These are phyloP conservation scores for Rallus crepitans DNA, from an alignment of 2,797 vertebrate genomes.

Conservation along the genomic window DNA sequence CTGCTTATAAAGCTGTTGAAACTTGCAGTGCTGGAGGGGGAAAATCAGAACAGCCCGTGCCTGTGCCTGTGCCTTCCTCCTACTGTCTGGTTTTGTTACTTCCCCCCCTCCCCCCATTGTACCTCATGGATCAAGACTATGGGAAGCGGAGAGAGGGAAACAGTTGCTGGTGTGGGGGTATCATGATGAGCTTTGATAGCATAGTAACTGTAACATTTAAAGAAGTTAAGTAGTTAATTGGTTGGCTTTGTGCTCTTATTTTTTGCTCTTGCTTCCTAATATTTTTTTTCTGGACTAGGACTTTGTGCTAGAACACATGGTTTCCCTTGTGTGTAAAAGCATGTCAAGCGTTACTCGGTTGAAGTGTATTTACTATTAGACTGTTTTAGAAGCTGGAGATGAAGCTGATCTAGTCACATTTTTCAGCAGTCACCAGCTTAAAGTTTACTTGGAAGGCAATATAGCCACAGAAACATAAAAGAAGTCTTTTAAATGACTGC, in stretches of 20 bases:
- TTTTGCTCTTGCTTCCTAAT: neutral
- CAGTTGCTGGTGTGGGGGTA: neutral
- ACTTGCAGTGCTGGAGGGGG: neutral
- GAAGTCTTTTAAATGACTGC: neutral
- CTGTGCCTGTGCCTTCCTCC: neutral
- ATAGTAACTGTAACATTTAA: neutral
- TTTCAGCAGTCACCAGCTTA: neutral
- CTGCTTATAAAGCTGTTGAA: neutral
- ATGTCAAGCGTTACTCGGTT: neutral
- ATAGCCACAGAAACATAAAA: neutral
- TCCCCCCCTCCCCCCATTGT: neutral
- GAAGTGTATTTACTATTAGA: neutral
- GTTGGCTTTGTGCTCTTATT: neutral
- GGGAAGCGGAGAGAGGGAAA: neutral
- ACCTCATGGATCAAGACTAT: neutral
- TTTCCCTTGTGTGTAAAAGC: neutral
- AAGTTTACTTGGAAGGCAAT: neutral
- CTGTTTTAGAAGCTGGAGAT: neutral
- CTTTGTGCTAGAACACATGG: neutral
- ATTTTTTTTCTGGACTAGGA: neutral
- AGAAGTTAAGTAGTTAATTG: neutral
- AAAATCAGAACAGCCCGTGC: neutral
- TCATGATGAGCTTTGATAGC: neutral
- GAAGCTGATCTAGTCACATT: neutral
- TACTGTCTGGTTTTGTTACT: neutral